Evolutionary conservation across 2,888 invertebrate genomes (phyloP).

Genomic region (Plebejus argus): DNA sequence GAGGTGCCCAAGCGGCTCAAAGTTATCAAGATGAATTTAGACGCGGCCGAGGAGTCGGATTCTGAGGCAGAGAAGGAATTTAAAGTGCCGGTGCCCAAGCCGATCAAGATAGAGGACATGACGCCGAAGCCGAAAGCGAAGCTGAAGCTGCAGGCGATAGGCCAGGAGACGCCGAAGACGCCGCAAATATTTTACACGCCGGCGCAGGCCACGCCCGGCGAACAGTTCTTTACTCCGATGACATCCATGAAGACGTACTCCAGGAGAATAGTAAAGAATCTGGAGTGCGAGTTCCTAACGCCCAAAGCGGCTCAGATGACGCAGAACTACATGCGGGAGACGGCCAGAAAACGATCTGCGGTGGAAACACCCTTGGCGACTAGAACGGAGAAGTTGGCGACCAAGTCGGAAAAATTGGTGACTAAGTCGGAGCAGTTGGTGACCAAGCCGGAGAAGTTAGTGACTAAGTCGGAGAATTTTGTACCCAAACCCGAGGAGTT

Average conservation of each 20-base stretch:
- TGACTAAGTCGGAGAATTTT: neutral
- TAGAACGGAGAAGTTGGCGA: neutral
- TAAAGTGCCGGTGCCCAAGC: slow-evolving; percentile 61
- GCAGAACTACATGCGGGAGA: slow-evolving; percentile 30
- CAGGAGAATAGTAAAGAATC: slow-evolving; percentile 59
- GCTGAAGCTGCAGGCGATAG: slow-evolving; percentile 48
- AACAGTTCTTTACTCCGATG: slow-evolving; percentile 65
- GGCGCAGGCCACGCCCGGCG: slow-evolving; percentile 48
- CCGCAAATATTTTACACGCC: slow-evolving; percentile 55
- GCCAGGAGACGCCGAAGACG: slow-evolving; percentile 48
- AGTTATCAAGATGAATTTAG: slow-evolving; percentile 59
- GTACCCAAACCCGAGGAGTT: neutral
- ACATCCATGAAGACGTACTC: slow-evolving; percentile 60
- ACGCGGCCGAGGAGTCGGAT: slow-evolving; percentile 48
- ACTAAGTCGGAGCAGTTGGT: neutral
- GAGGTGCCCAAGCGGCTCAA: slow-evolving; percentile 60
- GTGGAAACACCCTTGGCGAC: neutral
- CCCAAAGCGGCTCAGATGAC: slow-evolving; percentile 43
- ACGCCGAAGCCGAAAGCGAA: slow-evolving; percentile 54
- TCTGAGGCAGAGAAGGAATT: slow-evolving; percentile 52
- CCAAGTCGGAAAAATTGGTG: neutral
- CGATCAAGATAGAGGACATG: slow-evolving; percentile 52
- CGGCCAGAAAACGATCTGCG: slow-evolving; percentile 4
- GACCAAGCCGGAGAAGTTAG: neutral
- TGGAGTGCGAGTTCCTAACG: slow-evolving; percentile 62